phyloP scores from a whole-genome alignment of 2,113 vertebrate genomes.

The Sitta europaea region DNA sequence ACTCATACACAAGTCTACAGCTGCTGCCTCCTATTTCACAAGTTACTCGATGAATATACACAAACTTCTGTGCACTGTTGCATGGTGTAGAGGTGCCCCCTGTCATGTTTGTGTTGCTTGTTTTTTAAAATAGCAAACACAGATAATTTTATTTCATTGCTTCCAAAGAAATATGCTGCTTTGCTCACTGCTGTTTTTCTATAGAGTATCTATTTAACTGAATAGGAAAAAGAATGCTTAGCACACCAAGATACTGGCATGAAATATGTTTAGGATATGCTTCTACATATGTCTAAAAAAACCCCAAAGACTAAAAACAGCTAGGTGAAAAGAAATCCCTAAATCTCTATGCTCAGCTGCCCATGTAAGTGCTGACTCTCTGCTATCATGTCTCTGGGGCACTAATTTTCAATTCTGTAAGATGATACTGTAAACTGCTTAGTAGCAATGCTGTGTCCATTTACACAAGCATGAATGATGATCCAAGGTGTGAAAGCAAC shows the following conservation, averaged over 20 bases:
- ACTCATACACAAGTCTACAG: neutral
- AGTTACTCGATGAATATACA: neutral
- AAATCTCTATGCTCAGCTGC: neutral
- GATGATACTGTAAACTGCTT: conserved; percentile 39
- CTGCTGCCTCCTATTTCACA: neutral
- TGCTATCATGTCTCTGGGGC: conserved; percentile 23
- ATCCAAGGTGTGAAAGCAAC: conserved; percentile 17
- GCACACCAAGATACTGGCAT: neutral
- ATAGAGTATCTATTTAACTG: neutral
- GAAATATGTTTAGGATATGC: neutral
- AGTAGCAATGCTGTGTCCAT: conserved; percentile 41
- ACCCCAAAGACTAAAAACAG: neutral
- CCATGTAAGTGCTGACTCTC: conserved; percentile 34
- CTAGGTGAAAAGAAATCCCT: conserved; percentile 31
- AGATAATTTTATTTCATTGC: neutral
- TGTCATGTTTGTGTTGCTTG: neutral
- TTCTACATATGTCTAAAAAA: neutral
- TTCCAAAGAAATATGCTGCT: neutral
- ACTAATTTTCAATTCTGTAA: conserved; percentile 50
- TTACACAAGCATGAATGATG: conserved; percentile 41
- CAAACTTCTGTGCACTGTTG: neutral
- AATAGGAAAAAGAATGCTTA: neutral
- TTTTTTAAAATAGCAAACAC: neutral
- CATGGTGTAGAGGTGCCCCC: neutral
- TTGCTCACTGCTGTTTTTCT: neutral